Evolutionary conservation across 2,113 vertebrate species (phyloP), one percentile per base, ranked within the genome.

Genomic region (Rhizomys pruinosus): DNA sequence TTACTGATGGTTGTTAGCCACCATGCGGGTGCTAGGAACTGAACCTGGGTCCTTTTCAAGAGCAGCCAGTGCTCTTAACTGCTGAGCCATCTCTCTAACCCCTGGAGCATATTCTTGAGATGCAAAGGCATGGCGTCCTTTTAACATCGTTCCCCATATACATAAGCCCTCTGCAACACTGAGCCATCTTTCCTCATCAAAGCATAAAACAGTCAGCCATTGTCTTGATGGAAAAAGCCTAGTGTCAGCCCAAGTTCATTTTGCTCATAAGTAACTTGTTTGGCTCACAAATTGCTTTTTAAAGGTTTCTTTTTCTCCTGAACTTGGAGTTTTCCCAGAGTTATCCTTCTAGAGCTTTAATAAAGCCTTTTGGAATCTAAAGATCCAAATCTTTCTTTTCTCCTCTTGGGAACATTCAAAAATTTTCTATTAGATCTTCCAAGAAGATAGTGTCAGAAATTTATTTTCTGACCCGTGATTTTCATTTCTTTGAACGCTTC

Each of bases 81-180:
- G 11, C 6, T 52, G 47, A 52, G 47, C 11, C 47, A 73, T 74
- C 8, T 47, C 37, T 68, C n/a, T 59, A 27, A 37, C 19, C 5
- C 34, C 47, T 39, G 3, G 1, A 76, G n/a, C 59, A 23, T 76
- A 52, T n/a, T 16, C 42, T 39, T 77, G 10, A 86, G 57, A 19
- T 7, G 25, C 16, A 27, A 74, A 59, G 2, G 22, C 1, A 23
- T 9, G 27, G 7, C 23, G 37, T 23, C 25, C 12, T 25, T 44
- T 39, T 1, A 17, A 37, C 44, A 47, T 25, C 47, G 0, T 39
- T 29, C 12, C 44, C 66, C 44, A n/a, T n/a, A n/a, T 19, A 11
- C 66, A 66, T 25, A 68, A 0, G 12, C 1, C 9, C 63, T 39
- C 22, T 37, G 0, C 7, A 13, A 15, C 15, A 0, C 42, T 66